Evolutionary conservation across 2,797 vertebrate genomes (phyloP).

Genomic region (Poecilia picta): DNA sequence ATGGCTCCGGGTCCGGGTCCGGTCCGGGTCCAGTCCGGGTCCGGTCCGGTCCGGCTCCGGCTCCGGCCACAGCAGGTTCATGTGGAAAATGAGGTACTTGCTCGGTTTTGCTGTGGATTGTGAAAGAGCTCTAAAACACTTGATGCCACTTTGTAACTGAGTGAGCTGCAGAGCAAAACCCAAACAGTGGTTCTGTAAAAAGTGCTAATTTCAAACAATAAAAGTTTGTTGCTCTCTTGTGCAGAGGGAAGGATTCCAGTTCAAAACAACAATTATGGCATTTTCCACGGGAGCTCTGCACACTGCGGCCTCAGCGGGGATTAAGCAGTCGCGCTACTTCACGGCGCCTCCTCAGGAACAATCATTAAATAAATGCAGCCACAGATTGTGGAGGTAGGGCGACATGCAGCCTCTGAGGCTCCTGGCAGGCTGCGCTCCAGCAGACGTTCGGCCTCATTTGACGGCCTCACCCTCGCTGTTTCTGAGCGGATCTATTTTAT

Average conservation of each 20-base stretch:
- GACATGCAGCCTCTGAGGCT: conserved; percentile 41
- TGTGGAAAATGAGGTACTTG: neutral
- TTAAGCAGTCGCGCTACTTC: conserved; percentile 63
- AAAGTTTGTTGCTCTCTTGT: conserved; percentile 22
- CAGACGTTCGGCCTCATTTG: conserved; percentile 27
- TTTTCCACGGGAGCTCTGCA: conserved; percentile 57
- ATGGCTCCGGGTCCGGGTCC: no score
- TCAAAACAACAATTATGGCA: conserved; percentile 69
- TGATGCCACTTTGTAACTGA: conserved; percentile 10
- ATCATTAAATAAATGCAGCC: conserved; percentile 68
- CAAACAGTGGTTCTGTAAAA: conserved; percentile 12
- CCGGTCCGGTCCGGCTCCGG: neutral
- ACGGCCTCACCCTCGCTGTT: conserved; percentile 27
- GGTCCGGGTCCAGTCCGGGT: no score
- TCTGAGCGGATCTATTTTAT: conserved; percentile 58
- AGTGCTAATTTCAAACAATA: conserved; percentile 41
- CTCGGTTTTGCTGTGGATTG: conserved; percentile 25
- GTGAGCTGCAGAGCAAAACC: neutral
- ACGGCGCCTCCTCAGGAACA: conserved; percentile 65
- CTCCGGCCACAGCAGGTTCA: neutral
- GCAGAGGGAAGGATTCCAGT: conserved; percentile 18
- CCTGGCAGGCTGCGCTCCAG: conserved; percentile 39
- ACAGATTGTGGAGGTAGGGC: conserved; percentile 43
- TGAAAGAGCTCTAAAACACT: conserved; percentile 36
- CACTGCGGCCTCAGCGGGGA: conserved; percentile 56